phyloP scores from a whole-genome alignment of 2,113 vertebrate genomes.

The Tachysurus vachellii region DNA sequence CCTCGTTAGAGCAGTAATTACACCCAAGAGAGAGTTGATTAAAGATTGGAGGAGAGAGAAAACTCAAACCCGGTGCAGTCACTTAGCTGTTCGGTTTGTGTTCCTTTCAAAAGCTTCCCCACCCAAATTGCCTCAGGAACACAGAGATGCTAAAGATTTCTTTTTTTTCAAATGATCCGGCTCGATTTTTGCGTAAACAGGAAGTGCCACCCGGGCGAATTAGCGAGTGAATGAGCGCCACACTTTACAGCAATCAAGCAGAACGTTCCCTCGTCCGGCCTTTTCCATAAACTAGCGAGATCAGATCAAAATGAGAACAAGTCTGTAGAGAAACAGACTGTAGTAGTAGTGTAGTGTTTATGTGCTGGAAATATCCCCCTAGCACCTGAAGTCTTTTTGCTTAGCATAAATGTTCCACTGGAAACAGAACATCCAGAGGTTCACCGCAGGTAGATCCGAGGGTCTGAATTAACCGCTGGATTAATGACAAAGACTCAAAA shows the following conservation, averaged over 20 bases:
- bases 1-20: constrained; percentile 46
- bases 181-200: constrained; percentile 38
- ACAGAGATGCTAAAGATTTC: constrained; percentile 3
- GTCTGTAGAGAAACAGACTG: background rate
- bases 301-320: background rate
- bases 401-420: constrained; percentile 25
- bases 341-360: background rate
- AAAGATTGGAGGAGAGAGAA: constrained; percentile 33
- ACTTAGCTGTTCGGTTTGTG: background rate
- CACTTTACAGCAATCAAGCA: background rate
- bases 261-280: background rate
- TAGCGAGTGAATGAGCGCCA: background rate
- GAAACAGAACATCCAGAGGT: constrained; percentile 42
- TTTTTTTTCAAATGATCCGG: constrained; percentile 25
- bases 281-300: background rate
- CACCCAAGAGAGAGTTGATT: constrained; percentile 8
- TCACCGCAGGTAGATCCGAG: constrained; percentile 38
- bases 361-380: constrained; percentile 29
- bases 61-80: background rate
- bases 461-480: constrained; percentile 38
- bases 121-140: constrained; percentile 7
- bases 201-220: background rate
- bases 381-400: constrained; percentile 25
- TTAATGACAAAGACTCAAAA: constrained; percentile 36
- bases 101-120: constrained; percentile 22